phyloP scores from a whole-genome alignment of 2,797 vertebrate genomes.

The Huso huso region DNA sequence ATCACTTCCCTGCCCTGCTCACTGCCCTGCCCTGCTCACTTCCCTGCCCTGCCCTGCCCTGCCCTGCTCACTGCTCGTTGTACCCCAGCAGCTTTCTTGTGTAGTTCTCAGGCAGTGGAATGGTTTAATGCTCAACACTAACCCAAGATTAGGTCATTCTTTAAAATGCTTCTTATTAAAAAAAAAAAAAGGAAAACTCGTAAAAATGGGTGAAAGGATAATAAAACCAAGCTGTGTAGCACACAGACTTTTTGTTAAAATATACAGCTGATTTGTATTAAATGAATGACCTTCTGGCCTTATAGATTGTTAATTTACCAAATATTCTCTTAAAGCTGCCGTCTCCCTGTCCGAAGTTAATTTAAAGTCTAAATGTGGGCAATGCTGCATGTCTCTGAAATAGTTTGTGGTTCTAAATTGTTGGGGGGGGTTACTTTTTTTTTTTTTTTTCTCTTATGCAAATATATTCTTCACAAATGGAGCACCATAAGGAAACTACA shows the following conservation, averaged over 20 bases:
- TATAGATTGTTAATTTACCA: conserved; percentile 66
- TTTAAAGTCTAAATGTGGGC: conserved; percentile 30
- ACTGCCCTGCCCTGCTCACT: too few relatives aligned
- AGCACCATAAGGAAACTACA: too few relatives aligned
- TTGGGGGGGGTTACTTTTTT: too few relatives aligned
- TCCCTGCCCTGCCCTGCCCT: too few relatives aligned
- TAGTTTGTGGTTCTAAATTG: too few relatives aligned
- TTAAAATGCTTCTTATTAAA: conserved; percentile 62
- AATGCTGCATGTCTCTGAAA: too few relatives aligned
- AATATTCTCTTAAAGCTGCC: conserved; percentile 67
- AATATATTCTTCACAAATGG: too few relatives aligned
- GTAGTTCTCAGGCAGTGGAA: conserved; percentile 42
- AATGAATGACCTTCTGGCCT: conserved; percentile 62
- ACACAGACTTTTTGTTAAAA: conserved; percentile 63
- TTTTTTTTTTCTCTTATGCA: too few relatives aligned
- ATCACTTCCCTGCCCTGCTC: too few relatives aligned
- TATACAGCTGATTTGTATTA: conserved; percentile 64
- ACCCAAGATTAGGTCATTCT: conserved; percentile 67
- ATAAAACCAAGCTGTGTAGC: conserved; percentile 64
- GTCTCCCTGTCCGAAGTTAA: conserved; percentile 59
- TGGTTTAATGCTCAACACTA: conserved; percentile 68
- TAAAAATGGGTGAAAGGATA: conserved; percentile 67
- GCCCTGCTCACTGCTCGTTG: not conserved
- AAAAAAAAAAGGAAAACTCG: conserved; percentile 54
- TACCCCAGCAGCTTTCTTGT: conserved; percentile 26